Evolutionary conservation across 2,888 invertebrate genomes (phyloP).

Genomic region (Trichacis sp.): DNA sequence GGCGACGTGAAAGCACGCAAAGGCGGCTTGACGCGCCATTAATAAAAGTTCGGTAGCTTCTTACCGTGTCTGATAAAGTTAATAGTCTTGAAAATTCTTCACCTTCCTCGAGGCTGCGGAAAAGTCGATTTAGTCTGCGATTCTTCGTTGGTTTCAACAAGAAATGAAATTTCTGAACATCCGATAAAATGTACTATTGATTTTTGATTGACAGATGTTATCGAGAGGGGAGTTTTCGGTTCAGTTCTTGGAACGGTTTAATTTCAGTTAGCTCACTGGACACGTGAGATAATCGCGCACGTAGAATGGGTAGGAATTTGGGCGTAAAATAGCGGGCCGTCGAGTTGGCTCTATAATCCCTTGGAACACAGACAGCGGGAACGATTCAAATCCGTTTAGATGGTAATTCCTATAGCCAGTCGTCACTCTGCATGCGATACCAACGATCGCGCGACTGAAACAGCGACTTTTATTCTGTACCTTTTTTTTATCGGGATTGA

Average conservation of each 20-base stretch:
- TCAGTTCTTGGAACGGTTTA: constrained; percentile 21
- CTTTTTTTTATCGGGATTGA: background rate
- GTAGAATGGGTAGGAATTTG: constrained; percentile 35
- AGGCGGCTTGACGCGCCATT: constrained; percentile 51
- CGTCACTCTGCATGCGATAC: constrained; percentile 34
- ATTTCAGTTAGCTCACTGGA: constrained; percentile 28
- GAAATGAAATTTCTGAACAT: too few relatives aligned
- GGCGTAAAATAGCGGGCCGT: constrained; percentile 36
- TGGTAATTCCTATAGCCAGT: constrained; percentile 46
- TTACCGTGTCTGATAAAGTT: constrained; percentile 59
- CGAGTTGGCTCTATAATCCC: constrained; percentile 40
- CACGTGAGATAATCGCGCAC: constrained; percentile 36
- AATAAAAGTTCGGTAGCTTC: constrained; percentile 63
- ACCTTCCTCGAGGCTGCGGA: constrained; percentile 11
- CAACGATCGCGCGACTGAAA: constrained; percentile 16
- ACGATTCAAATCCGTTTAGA: constrained; percentile 49
- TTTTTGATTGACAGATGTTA: background rate
- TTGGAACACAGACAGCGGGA: constrained; percentile 37
- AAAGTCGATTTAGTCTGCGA: background rate
- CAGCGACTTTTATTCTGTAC: background rate
- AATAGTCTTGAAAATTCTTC: constrained; percentile 62
- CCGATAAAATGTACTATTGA: background rate
- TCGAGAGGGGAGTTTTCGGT: background rate
- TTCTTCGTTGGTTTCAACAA: too few relatives aligned
- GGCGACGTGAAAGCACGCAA: constrained; percentile 18